phyloP scores from a whole-genome alignment of 2,797 vertebrate species.

The Dallia pectoralis region DNA sequence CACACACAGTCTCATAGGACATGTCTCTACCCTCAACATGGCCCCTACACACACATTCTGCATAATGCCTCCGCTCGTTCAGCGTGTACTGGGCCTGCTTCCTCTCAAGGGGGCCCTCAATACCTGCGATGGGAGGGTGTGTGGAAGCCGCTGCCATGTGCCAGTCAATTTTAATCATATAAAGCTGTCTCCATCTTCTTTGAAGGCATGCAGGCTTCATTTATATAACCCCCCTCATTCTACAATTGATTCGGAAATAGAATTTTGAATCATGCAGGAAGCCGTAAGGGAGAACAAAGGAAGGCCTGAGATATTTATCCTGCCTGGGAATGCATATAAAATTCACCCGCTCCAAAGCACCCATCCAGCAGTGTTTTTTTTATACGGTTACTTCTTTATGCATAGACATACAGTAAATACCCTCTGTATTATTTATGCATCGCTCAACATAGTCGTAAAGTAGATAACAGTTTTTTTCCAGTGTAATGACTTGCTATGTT shows the following conservation, averaged over 20 bases:
- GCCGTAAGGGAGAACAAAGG: slow-evolving; percentile 38
- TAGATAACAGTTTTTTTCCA: neutral
- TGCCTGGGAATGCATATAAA: neutral
- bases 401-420: neutral
- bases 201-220: slow-evolving; percentile 50
- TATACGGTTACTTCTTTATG: neutral
- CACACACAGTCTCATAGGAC: neutral
- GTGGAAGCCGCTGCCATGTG: slow-evolving; percentile 50
- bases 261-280: slow-evolving; percentile 27
- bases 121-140: slow-evolving; percentile 57
- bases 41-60: slow-evolving; percentile 9
- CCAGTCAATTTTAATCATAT: slow-evolving; percentile 74
- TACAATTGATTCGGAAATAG: slow-evolving; percentile 46
- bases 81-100: slow-evolving; percentile 54
- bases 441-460: slow-evolving; percentile 7
- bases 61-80: slow-evolving; percentile 27
- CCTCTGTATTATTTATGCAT: neutral
- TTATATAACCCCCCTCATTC: slow-evolving; percentile 30
- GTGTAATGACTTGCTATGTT: neutral
- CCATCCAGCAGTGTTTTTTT: neutral
- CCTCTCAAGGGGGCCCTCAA: slow-evolving; percentile 63
- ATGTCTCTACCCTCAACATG: neutral
- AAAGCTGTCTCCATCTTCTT: slow-evolving; percentile 53
- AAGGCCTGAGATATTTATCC: slow-evolving; percentile 13
- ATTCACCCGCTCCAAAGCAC: neutral